Conservation (phyloP, 2,888 invertebrate species). For the Cinara cedri region DNA sequence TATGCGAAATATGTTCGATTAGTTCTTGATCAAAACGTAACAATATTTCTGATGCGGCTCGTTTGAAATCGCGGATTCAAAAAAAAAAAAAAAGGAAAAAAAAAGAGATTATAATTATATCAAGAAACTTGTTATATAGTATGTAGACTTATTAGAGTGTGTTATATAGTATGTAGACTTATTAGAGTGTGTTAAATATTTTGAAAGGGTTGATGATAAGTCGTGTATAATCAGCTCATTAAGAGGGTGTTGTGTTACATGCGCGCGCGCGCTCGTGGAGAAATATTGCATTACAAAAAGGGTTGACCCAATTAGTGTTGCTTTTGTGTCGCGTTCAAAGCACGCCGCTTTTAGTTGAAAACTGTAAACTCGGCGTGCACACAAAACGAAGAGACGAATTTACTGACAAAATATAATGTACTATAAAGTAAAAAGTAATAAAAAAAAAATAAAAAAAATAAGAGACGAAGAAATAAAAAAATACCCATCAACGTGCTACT, state of each 20-base stretch:
- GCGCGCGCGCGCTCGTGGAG: neutral
- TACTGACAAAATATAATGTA: neutral
- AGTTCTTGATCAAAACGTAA: too few species aligned
- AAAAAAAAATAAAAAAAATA: neutral
- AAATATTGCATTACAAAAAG: conserved; percentile 54
- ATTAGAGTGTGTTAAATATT: conserved; percentile 21
- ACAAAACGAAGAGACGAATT: neutral
- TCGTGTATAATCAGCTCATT: conserved; percentile 53
- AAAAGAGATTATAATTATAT: too few species aligned
- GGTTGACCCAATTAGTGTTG: conserved; percentile 50
- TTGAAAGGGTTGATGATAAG: conserved; percentile 1
- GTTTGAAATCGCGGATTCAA: conserved; percentile 18
- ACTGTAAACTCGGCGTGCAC: neutral
- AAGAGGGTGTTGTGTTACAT: conserved; percentile 54
- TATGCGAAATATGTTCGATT: too few species aligned
- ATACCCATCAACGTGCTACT: neutral
- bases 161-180: conserved; percentile 12
- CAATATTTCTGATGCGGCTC: too few species aligned
- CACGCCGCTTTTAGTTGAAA: conserved; percentile 10
- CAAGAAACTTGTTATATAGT: neutral
- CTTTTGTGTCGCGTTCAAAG: conserved; percentile 35
- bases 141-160: conserved; percentile 23
- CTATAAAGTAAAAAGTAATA: neutral
- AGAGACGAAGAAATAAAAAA: neutral
- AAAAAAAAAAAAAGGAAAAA: neutral